Base-by-base conservation (phyloP, 1,140 invertebrate species). In the Anastatus disparis region DNA sequence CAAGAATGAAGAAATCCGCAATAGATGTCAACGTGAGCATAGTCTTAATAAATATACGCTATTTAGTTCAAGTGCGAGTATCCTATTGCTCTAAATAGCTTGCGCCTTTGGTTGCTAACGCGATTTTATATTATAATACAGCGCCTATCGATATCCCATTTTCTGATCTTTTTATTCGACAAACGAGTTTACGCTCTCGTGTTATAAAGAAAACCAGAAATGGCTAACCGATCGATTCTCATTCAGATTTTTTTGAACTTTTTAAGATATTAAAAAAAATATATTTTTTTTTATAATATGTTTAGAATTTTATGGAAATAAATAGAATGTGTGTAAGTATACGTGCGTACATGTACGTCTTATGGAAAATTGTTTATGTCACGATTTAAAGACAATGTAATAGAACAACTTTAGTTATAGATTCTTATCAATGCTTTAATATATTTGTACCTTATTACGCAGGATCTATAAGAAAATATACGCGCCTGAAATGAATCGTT, bases 61-160 rank as follows among this genome's bases (percentile, higher is more conserved):
- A 61, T 61, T 61, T 61, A 24, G 66, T 69, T 69, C 56, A 61
- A 69, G 56, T 61, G 56, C 56, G 62, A 61, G 53, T 75, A 77
- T 75, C 67, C 72, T 75, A 75, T 77, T 77, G 74, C 75, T 75
- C 72, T 63, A 73, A 76, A 76, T 76, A 73, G n/a, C 62, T 56
- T 27, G 58, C 10, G 72, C 59, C 27, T n/a, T n/a, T n/a, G n/a
- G n/a, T n/a, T n/a, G n/a, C n/a, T n/a, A n/a, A n/a, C n/a, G n/a
- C n/a, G n/a, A n/a, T n/a, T n/a, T n/a, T n/a, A n/a, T n/a, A n/a
- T n/a, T n/a, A n/a, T n/a, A n/a, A n/a, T n/a, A 24, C 26, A 35
- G 20, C 50, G 29, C 13, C 48, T 26, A 53, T 55, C 50, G 38
- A 44, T 61, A 61, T 69, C 46, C n/a, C 26, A 65, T 63, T 73